These are phyloP conservation scores for Scrobipalpa costella DNA, from an alignment of 2,888 invertebrate genomes.

Conservation along the genomic window DNA sequence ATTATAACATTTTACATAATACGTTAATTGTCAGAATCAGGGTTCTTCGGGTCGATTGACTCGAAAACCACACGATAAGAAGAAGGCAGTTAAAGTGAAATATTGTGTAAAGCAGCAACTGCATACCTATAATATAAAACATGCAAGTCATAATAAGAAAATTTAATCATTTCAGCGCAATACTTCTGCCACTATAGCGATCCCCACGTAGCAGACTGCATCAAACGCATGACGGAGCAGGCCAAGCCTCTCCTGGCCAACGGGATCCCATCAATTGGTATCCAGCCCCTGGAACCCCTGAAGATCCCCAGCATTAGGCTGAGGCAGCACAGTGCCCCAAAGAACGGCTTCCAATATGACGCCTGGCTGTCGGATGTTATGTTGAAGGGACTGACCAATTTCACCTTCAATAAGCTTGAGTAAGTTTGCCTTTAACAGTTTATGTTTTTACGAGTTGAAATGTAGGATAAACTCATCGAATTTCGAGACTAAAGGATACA, in stretches of 20 bases:
- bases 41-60: too few species aligned
- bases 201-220: constrained; percentile 79
- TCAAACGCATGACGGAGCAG: constrained; percentile 76
- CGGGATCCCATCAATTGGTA: constrained; percentile 81
- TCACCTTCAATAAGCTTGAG: constrained; percentile 75
- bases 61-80: too few species aligned
- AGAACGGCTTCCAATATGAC: constrained; percentile 75
- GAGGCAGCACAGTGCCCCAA: constrained; percentile 76
- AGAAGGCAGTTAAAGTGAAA: too few species aligned
- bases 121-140: too few species aligned
- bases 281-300: constrained; percentile 82
- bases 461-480: too few species aligned
- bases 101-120: too few species aligned
- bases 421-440: constrained; percentile 53
- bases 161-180: constrained; percentile 1
- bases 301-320: constrained; percentile 80
- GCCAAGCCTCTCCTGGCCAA: constrained; percentile 73
- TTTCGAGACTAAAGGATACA: too few species aligned
- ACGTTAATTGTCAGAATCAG: too few species aligned
- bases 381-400: constrained; percentile 73
- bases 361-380: constrained; percentile 75
- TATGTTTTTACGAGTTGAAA: too few species aligned
- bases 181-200: constrained; percentile 80
- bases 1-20: too few species aligned
- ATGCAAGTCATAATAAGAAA: background rate